Conservation (phyloP, 2,113 vertebrate species). For the Nycticebus coucang region DNA sequence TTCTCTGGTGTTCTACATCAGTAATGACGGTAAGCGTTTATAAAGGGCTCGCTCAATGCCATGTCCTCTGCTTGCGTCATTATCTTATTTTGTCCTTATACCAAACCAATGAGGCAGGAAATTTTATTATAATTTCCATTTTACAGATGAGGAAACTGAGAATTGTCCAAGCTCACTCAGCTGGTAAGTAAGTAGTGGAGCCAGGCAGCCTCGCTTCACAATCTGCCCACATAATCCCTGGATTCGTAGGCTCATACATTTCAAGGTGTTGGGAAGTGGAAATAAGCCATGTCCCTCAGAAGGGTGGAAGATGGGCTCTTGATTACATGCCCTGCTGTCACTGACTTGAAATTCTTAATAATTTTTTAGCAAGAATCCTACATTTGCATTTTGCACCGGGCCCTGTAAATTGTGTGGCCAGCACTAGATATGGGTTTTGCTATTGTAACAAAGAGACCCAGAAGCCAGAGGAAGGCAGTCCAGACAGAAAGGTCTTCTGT, state of each 20-base stretch:
- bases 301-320: neutral
- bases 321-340: neutral
- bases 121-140: neutral
- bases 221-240: neutral
- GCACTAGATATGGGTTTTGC: neutral
- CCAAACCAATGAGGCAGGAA: neutral
- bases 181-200: neutral
- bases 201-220: neutral
- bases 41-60: neutral
- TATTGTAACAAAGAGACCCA: neutral
- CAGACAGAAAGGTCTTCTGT: neutral
- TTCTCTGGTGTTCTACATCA: fast-evolving
- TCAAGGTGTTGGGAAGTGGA: neutral
- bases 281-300: neutral
- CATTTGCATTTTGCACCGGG: neutral
- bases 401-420: neutral
- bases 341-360: neutral
- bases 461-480: neutral
- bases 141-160: neutral
- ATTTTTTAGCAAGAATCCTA: neutral
- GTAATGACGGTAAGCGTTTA: neutral
- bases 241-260: neutral
- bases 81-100: neutral
- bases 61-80: neutral
- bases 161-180: neutral